These are phyloP conservation scores for Andrena flavipes DNA, from an alignment of 2,888 invertebrate genomes.

Conservation along the genomic window DNA sequence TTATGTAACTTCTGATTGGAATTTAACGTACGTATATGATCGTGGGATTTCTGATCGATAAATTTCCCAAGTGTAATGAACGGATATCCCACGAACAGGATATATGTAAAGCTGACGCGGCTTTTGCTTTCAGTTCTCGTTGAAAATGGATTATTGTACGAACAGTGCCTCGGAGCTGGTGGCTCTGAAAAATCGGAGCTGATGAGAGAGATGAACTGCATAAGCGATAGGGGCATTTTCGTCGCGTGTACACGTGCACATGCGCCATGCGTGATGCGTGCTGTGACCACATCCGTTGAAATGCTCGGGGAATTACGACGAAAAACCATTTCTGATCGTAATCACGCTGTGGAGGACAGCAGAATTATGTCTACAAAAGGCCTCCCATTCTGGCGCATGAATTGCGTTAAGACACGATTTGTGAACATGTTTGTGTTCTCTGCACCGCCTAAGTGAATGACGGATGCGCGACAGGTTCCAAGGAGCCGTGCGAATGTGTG, in stretches of 20 bases:
- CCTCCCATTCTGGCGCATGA: background rate
- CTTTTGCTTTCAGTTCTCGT: too few relatives aligned
- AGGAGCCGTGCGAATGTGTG: constrained; percentile 39
- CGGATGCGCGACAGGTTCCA: constrained; percentile 21
- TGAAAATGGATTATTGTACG: too few relatives aligned
- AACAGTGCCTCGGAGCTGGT: too few relatives aligned
- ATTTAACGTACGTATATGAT: too few relatives aligned
- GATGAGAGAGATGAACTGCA: too few relatives aligned
- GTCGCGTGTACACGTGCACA: constrained; percentile 19
- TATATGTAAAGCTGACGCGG: too few relatives aligned
- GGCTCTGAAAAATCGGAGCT: too few relatives aligned
- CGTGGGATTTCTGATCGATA: too few relatives aligned
- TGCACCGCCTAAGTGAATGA: background rate
- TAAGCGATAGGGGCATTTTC: background rate
- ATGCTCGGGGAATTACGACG: background rate
- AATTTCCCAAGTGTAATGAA: too few relatives aligned
- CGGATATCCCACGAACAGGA: too few relatives aligned
- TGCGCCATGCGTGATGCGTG: constrained; percentile 9
- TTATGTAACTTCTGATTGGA: background rate
- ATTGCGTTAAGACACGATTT: constrained; percentile 3
- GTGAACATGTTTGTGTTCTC: constrained; percentile 7
- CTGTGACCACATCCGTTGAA: constrained; percentile 4
- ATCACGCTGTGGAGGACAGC: constrained; percentile 7
- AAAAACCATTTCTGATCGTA: constrained; percentile 26
- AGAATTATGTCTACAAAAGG: constrained; percentile 37